phyloP scores from a whole-genome alignment of 2,113 vertebrate genomes.

The Hydrochoerus hydrochaeris region DNA sequence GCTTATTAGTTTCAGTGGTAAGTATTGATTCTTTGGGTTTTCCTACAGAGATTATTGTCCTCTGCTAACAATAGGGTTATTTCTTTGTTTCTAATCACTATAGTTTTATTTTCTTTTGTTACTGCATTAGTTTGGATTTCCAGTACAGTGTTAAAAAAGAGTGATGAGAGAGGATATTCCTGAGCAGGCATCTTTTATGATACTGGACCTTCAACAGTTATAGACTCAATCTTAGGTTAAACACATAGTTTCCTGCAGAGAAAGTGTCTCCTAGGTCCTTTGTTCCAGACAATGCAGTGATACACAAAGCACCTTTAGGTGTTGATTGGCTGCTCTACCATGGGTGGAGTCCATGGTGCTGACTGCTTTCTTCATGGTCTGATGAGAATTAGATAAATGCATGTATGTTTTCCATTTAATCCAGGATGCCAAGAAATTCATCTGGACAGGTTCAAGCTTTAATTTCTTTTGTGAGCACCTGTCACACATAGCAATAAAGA shows the following conservation, averaged over 20 bases:
- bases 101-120: not conserved
- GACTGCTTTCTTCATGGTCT: not conserved
- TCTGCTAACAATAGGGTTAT: not conserved
- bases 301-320: fast-evolving
- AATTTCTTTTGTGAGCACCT: not conserved
- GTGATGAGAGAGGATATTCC: not conserved
- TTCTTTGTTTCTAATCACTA: not conserved
- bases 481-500: not conserved
- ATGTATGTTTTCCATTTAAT: not conserved
- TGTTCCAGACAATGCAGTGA: not conserved
- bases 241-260: not conserved
- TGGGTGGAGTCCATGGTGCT: not conserved
- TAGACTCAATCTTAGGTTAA: not conserved
- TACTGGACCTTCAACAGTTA: not conserved
- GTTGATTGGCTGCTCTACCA: fast-evolving
- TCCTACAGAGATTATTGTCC: not conserved
- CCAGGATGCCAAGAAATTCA: not conserved
- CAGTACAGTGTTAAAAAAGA: not conserved
- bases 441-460: not conserved
- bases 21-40: not conserved
- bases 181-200: not conserved
- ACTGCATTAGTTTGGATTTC: not conserved
- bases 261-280: not conserved
- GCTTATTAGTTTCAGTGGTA: not conserved
- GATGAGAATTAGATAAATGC: not conserved